Conservation (phyloP, 2,797 vertebrate species). For the Pelodytes ibericus region DNA sequence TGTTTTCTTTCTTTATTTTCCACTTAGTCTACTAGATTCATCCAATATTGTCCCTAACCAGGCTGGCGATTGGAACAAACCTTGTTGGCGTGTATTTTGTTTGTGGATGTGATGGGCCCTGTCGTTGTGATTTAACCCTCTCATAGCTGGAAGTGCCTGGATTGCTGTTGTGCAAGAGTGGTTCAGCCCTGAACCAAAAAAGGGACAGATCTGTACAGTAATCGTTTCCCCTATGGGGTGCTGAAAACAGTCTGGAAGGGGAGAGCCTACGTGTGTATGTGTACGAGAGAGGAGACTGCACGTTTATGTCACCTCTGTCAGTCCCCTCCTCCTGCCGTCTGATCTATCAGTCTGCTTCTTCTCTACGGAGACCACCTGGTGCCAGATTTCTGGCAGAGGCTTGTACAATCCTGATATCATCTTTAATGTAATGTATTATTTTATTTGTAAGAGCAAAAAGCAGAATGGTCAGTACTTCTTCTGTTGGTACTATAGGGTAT, state of each 20-base stretch:
- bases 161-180: conserved; percentile 12
- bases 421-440: neutral
- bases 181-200: conserved; percentile 6
- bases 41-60: conserved; percentile 15
- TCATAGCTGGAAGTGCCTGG: neutral
- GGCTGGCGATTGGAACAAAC: neutral
- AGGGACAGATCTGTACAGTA: conserved; percentile 21
- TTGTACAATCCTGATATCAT: neutral
- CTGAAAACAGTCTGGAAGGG: conserved; percentile 27
- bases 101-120: conserved; percentile 32
- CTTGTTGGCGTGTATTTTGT: conserved; percentile 25
- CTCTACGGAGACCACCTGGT: conserved; percentile 46
- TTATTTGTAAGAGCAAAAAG: neutral
- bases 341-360: conserved; percentile 52
- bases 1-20: conserved; percentile 16
- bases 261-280: conserved; percentile 49
- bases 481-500: too few relatives aligned
- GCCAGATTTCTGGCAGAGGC: conserved; percentile 16
- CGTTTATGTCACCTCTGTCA: conserved; percentile 56
- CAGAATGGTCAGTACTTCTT: too few relatives aligned
- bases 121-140: conserved; percentile 33
- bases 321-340: conserved; percentile 54
- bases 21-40: neutral
- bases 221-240: conserved; percentile 43
- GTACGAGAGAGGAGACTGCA: conserved; percentile 53